These are phyloP conservation scores for Fistularia tabacaria DNA, from an alignment of 2,797 vertebrate species.

Conservation along the genomic window DNA sequence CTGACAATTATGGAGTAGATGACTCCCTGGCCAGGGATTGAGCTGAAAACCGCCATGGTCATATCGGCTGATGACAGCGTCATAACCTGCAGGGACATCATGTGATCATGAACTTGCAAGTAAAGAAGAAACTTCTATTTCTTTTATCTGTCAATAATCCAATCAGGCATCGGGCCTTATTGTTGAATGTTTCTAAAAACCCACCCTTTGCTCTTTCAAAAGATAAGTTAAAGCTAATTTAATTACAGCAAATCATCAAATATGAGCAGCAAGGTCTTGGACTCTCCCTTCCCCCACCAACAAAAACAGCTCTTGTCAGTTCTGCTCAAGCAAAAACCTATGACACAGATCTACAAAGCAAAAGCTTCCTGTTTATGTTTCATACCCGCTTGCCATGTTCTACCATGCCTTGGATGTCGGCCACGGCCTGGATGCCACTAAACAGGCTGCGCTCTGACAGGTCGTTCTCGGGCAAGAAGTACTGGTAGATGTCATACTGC, in stretches of 20 bases:
- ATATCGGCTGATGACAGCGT: conserved; percentile 76
- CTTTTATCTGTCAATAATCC: too few species aligned
- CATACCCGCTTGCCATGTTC: conserved; percentile 77
- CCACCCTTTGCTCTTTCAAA: too few species aligned
- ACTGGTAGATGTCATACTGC: conserved; percentile 88
- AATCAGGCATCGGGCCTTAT: too few species aligned
- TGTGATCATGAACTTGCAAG: background rate
- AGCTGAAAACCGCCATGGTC: conserved; percentile 78
- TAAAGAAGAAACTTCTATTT: too few species aligned
- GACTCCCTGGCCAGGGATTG: conserved; percentile 87
- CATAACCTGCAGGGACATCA: conserved; percentile 69
- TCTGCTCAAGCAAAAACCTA: too few species aligned
- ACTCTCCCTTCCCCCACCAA: too few species aligned
- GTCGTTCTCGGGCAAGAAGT: conserved; percentile 87
- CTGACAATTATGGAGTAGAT: conserved; percentile 88
- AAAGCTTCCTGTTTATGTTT: too few species aligned
- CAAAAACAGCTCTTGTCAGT: too few species aligned
- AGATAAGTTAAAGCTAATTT: too few species aligned
- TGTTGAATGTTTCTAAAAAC: background rate
- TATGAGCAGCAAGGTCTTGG: too few species aligned
- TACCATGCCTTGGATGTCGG: conserved; percentile 64
- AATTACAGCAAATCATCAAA: too few species aligned
- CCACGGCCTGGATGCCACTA: conserved; percentile 75
- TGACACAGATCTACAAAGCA: too few species aligned
- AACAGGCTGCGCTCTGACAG: conserved; percentile 78